These are phyloP conservation scores for Sebastes paucispinis DNA, from an alignment of 2,797 vertebrate genomes.

Conservation along the genomic window DNA sequence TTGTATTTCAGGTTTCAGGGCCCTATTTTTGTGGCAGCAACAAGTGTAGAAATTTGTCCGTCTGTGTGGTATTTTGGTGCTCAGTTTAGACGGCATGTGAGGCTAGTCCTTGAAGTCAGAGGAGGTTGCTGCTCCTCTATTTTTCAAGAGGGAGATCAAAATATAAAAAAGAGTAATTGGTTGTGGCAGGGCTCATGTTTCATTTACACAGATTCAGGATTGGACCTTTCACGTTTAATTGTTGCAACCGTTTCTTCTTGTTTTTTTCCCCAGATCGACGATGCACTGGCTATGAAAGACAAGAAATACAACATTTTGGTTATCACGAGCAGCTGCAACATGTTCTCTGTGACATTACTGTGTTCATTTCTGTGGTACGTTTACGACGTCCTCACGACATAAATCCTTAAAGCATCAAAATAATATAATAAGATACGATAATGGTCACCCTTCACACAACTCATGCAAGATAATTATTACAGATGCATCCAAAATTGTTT, in stretches of 20 bases:
- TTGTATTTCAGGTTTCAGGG: not conserved
- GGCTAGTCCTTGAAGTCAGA: not conserved
- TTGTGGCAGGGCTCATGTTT: not conserved
- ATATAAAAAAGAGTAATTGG: not conserved
- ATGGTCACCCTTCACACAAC: not conserved
- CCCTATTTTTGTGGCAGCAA: too few relatives aligned
- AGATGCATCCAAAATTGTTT: not conserved
- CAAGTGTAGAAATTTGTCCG: too few relatives aligned
- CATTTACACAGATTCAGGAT: not conserved
- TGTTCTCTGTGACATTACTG: conserved; percentile 79
- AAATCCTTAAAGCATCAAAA: not conserved
- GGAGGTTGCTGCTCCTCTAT: not conserved
- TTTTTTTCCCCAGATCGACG: conserved; percentile 48
- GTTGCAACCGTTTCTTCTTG: not conserved
- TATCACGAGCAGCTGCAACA: conserved; percentile 82
- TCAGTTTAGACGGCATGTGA: not conserved
- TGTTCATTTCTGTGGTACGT: conserved; percentile 88
- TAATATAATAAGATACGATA: too few relatives aligned
- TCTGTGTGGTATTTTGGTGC: not conserved
- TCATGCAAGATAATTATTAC: not conserved
- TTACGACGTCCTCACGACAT: not conserved
- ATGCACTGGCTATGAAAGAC: conserved; percentile 38
- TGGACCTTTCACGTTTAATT: not conserved
- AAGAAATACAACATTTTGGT: conserved; percentile 80
- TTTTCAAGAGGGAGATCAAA: not conserved